A percentile compares a stretch with the other conserved stretches of the same genome.
phyloP scores from a whole-genome alignment of 2,113 vertebrate genomes.

The Chaetorhynchus papuensis region DNA sequence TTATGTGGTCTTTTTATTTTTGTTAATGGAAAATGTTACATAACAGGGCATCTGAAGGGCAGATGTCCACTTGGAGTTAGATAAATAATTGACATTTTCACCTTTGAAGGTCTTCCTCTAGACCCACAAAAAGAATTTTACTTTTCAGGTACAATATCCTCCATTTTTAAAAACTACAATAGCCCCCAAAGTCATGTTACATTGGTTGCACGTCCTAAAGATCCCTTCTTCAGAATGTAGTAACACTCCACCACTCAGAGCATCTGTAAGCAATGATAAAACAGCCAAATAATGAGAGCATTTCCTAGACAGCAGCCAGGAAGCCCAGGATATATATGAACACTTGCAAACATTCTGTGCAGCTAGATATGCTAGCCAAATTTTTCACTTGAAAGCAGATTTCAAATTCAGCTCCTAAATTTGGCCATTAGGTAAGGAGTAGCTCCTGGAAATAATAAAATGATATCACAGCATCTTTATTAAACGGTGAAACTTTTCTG shows the following conservation, averaged over 20 bases:
- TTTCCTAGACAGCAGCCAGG: not conserved
- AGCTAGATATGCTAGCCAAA: not conserved
- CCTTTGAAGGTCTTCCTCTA: not conserved
- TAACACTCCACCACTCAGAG: not conserved
- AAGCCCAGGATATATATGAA: not conserved
- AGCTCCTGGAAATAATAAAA: constrained; percentile 53
- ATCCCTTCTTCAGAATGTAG: not conserved
- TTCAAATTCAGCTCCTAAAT: not conserved
- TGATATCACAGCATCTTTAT: constrained; percentile 19
- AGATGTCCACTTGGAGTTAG: not conserved
- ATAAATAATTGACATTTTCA: not conserved
- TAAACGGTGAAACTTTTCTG: not conserved
- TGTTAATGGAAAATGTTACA: not conserved
- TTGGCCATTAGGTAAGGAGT: not conserved
- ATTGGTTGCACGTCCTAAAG: not conserved
- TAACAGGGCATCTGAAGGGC: not conserved
- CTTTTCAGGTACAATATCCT: not conserved
- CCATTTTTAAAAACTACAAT: not conserved
- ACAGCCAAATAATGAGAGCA: not conserved
- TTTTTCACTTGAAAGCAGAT: constrained; percentile 9
- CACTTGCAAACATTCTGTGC: not conserved
- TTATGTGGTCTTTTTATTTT: not conserved
- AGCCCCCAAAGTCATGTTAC: not conserved
- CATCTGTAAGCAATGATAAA: not conserved
- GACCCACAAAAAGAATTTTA: not conserved